A percentile compares a stretch with the other conserved stretches of the same genome.
These are phyloP conservation scores for Orycteropus afer DNA, from an alignment of 2,113 vertebrate genomes.

Conservation along the genomic window DNA sequence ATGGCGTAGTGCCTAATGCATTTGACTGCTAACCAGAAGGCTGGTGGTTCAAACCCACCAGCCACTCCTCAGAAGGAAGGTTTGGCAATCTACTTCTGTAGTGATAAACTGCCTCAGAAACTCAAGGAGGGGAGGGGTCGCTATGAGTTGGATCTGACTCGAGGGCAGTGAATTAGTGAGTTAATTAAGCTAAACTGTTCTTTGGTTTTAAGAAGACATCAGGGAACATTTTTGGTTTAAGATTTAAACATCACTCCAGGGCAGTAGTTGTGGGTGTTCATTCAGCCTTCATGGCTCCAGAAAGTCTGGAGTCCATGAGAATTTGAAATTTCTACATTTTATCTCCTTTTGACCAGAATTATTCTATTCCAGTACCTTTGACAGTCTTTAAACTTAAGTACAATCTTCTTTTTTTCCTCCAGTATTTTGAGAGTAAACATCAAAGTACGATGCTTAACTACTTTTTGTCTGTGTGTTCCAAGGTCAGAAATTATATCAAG, in stretches of 20 bases:
- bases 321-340: not conserved
- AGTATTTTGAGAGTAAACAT: not conserved
- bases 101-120: too few species aligned
- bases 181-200: not conserved
- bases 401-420: not conserved
- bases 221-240: not conserved
- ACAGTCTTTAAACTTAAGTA: conserved; percentile 13
- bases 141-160: too few species aligned
- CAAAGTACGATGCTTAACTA: not conserved
- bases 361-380: not conserved
- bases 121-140: too few species aligned
- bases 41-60: too few species aligned
- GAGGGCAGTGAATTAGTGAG: too few species aligned
- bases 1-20: too few species aligned
- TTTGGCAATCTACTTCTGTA: too few species aligned
- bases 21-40: too few species aligned
- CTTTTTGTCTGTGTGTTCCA: not conserved
- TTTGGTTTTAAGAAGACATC: not conserved
- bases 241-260: not conserved
- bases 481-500: conserved; percentile 98
- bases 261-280: not conserved
- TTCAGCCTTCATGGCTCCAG: not conserved
- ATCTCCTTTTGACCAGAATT: not conserved
- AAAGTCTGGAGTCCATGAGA: not conserved
- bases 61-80: too few species aligned